A percentile compares a stretch with the other conserved stretches of the same genome.
Evolutionary conservation across 2,888 invertebrate genomes (phyloP).

Genomic region (Dorcus hopei): DNA sequence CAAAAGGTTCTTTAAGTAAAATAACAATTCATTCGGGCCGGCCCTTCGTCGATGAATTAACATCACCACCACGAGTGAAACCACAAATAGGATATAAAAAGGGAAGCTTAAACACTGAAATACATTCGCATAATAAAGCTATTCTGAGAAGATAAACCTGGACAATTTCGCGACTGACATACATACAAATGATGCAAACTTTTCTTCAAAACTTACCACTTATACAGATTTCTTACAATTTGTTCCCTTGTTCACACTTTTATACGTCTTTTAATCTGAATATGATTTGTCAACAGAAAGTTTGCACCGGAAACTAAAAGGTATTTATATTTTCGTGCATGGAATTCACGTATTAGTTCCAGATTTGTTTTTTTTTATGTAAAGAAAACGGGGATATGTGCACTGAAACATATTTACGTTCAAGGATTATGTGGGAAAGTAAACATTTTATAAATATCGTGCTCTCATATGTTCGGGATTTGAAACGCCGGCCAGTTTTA

Average conservation of each 20-base stretch:
- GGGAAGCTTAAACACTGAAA: slow-evolving; percentile 4
- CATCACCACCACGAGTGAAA: no score
- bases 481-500: slow-evolving; percentile 21
- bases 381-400: slow-evolving; percentile 1
- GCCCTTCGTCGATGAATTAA: no score
- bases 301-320: neutral
- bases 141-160: slow-evolving; percentile 21
- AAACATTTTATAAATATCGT: slow-evolving; percentile 14
- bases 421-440: slow-evolving; percentile 18
- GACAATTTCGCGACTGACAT: slow-evolving; percentile 22
- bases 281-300: slow-evolving; percentile 14
- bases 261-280: slow-evolving; percentile 12
- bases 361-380: neutral
- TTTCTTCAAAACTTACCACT: slow-evolving; percentile 23
- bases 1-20: no score
- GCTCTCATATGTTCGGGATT: neutral
- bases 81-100: neutral
- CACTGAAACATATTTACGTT: no score
- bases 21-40: no score
- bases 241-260: slow-evolving; percentile 15
- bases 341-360: neutral
- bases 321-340: neutral
- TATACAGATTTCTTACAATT: slow-evolving; percentile 21
- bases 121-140: slow-evolving; percentile 22
- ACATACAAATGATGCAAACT: slow-evolving; percentile 25